Evolutionary conservation across 2,888 invertebrate species (phyloP), one percentile per base, ranked within the genome.

Genomic region (Tetrapedia diversipes): DNA sequence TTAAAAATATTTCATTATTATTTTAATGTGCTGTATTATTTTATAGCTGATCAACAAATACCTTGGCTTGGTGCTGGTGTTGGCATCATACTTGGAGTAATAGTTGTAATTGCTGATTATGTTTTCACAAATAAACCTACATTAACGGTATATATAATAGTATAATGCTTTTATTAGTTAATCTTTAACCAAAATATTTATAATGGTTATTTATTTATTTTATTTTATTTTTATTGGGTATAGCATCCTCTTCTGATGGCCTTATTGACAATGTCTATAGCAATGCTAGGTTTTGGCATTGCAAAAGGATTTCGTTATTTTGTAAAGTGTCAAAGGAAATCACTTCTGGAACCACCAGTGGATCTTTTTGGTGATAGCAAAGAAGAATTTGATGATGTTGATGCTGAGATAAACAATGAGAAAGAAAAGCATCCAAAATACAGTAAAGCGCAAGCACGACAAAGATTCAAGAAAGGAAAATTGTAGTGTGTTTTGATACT

Each of bases 31-130:
- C 10, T 54, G 1, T 24, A 63, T 66, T 74, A 64, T 69, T 80
- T 93, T 93, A 71, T 91, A 95, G 95, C 93, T 79, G 94, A 95
- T 89, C 94, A 95, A 87, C 95, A 95, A 89, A 93, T 95, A 74
- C 95, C 96, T 53, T 96, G 96, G 96, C 92, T 96, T 47, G 95
- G 96, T 79, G 95, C 96, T 75, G 95, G 95, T 60, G 92, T 96
- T 82, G 96, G 96, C 10, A 93, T 96, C 67, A 94, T 95, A 75
- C 87, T 95, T 74, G 96, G 96, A 34, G 95, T 95, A 77, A 92
- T 93, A 59, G 93, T 96, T 80, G 95, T 95, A 64, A 93, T 96
- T 80, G 93, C 95, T 70, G 96, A 96, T 91, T 95, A 94, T 84
- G 92, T 94, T 70, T 92, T 95, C 78, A 95, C 95, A 45, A 92